Conservation (phyloP, 35 echinoderm and acorn worm species). For the Lytechinus variegatus region DNA sequence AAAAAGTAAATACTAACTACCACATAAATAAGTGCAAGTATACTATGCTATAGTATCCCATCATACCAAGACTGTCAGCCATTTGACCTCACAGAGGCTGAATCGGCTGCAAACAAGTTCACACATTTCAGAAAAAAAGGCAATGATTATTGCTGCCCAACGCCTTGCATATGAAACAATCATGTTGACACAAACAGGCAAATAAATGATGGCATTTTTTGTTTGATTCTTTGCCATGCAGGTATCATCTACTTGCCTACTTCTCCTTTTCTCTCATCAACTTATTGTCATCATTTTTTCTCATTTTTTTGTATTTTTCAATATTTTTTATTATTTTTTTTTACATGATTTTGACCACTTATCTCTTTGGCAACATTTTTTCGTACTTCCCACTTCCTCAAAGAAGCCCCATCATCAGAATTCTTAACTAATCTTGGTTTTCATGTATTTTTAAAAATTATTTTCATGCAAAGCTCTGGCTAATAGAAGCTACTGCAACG, state of each 20-base stretch:
- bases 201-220: neutral
- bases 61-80: neutral
- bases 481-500: neutral
- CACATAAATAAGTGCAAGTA: neutral
- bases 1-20: neutral
- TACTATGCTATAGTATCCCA: neutral
- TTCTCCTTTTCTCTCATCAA: neutral
- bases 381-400: neutral
- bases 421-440: neutral
- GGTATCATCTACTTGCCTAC: neutral
- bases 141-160: slow-evolving; percentile 18
- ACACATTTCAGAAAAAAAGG: slow-evolving; percentile 11
- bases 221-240: neutral
- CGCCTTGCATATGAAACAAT: neutral
- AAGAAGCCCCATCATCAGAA: neutral
- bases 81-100: neutral
- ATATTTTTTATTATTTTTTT: neutral
- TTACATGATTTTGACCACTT: neutral
- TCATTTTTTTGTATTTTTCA: neutral
- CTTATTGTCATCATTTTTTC: neutral
- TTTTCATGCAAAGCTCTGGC: neutral
- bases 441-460: neutral
- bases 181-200: neutral
- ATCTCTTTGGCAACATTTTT: neutral
- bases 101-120: neutral